Conservation (phyloP, 2,888 invertebrate species). For the Hedychridium roseum region DNA sequence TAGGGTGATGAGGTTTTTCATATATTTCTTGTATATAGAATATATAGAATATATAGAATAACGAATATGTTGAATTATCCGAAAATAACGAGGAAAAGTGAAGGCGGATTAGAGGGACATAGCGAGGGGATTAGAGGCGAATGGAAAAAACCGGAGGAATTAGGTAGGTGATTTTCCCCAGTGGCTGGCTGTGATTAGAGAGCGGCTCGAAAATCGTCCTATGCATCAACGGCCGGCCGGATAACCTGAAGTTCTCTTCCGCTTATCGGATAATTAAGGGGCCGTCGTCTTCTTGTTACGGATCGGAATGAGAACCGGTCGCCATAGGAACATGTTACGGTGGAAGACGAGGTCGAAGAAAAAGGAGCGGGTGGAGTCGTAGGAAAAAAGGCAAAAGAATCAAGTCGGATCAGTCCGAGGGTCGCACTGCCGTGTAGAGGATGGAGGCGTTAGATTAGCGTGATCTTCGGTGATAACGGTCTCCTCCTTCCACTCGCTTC, state of each 20-base stretch:
- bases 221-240: slow-evolving; percentile 38
- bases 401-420: slow-evolving; percentile 46
- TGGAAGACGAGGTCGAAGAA: slow-evolving; percentile 1
- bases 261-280: slow-evolving; percentile 58
- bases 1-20: too few relatives aligned
- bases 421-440: slow-evolving; percentile 33
- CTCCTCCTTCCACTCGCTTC: slow-evolving; percentile 31
- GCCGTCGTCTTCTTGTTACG: slow-evolving; percentile 38
- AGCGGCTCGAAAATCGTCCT: slow-evolving; percentile 27
- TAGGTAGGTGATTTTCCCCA: slow-evolving; percentile 29
- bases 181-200: slow-evolving; percentile 47
- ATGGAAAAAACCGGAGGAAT: slow-evolving; percentile 27
- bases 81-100: too few relatives aligned
- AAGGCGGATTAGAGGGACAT: too few relatives aligned
- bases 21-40: too few relatives aligned
- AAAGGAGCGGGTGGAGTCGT: not conserved
- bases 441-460: slow-evolving; percentile 58
- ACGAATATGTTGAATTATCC: too few relatives aligned
- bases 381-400: slow-evolving; percentile 30
- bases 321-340: slow-evolving; percentile 20
- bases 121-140: too few relatives aligned
- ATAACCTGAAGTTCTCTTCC: slow-evolving; percentile 38
- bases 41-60: too few relatives aligned
- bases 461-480: slow-evolving; percentile 61
- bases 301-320: slow-evolving; percentile 27